A percentile compares a stretch with the other conserved stretches of the same genome.
These are phyloP conservation scores for Styela clava DNA, from an alignment of 23 tunicate species.

Conservation along the genomic window DNA sequence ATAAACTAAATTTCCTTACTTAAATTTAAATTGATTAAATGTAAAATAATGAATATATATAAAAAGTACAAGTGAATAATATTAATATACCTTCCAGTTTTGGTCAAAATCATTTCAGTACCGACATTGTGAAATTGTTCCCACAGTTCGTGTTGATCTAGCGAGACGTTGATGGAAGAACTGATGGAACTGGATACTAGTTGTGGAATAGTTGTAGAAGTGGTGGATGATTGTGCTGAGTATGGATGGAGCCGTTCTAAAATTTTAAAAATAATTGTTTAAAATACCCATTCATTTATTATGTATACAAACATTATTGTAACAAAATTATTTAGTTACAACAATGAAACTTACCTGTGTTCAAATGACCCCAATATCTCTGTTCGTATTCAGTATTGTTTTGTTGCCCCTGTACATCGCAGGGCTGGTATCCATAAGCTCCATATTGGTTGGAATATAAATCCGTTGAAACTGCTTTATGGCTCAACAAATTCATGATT, in stretches of 20 bases:
- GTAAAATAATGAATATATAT: no score
- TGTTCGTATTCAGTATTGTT: neutral
- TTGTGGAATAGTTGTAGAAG: neutral
- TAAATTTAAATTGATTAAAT: no score
- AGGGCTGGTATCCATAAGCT: neutral
- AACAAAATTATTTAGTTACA: no score
- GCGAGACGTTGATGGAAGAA: constrained; percentile 4
- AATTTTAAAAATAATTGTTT: no score
- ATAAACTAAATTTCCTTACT: constrained; percentile 18
- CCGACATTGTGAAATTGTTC: constrained; percentile 30
- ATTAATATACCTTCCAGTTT: constrained; percentile 41
- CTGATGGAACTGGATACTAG: neutral
- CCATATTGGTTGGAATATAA: neutral
- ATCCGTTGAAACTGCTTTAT: neutral
- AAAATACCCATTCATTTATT: no score
- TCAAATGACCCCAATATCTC: neutral
- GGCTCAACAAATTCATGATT: neutral
- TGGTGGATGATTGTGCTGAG: neutral
- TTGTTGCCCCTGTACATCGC: neutral
- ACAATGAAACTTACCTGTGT: neutral
- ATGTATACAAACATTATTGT: no score
- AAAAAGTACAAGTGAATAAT: neutral
- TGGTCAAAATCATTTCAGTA: constrained; percentile 56
- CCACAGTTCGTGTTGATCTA: constrained; percentile 29
- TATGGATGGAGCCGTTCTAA: no score